Evolutionary conservation across 2,113 vertebrate genomes (phyloP), one percentile per base, ranked within the genome.

Genomic region (Dasyornis broadbenti): DNA sequence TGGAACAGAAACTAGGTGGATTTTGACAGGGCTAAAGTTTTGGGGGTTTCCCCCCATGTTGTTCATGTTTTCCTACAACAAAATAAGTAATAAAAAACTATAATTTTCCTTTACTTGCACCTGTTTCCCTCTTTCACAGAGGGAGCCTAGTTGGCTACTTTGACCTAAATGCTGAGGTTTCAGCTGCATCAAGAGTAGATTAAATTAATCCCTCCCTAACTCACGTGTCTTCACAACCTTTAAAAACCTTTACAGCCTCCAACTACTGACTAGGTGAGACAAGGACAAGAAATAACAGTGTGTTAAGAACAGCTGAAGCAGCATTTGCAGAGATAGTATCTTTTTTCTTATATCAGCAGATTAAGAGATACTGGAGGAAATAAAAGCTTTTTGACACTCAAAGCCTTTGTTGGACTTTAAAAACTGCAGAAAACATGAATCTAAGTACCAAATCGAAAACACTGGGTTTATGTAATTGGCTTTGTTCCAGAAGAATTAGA

Each of bases 301-400:
- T 10, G 10, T 26, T 69, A 80, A 64, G 63, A 91, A 94, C 40
- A 93, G 92, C 82, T 93, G 90, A 96, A 92, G 59, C 24, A 86
- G 88, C 75, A 94, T 27, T 85, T 90, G 54, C 45, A 82, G 56
- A 73, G 84, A 61, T 7, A 50, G 63, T 82, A 90, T 91, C 90
- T 88, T 90, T 70, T 92, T 79, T 80, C 78, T 82, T 61, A 18
- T 50, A 45, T 94, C 85, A 93, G 95, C 94, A 93, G 82, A 93
- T 88, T 68, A 49, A 86, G 71, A 93, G 57, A 60, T 76, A 75
- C 2, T 56, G 75, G 60, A 90, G 59, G 75, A 96, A 95, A 96
- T 61, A 95, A 60, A 90, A 94, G 90, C 70, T 72, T 82, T 93
- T 92, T 92, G 90, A 92, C 78, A 94, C 64, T 81, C 56, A 70